Evolutionary conservation across 2,797 vertebrate genomes (phyloP).

Genomic region (Acanthurus leucopareius): DNA sequence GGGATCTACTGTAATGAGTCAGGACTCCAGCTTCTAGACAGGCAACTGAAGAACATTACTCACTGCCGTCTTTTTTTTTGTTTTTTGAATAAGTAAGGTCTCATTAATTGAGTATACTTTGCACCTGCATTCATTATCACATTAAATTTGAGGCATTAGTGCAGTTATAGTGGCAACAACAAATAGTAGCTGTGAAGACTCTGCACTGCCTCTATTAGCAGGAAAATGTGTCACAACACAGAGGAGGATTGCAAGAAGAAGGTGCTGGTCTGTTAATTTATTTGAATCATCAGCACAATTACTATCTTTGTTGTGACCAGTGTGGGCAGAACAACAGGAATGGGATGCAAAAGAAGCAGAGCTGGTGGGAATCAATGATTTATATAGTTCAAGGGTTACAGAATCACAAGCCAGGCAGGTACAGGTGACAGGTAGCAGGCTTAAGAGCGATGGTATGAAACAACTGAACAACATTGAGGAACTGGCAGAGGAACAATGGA

Average conservation of each 20-base stretch:
- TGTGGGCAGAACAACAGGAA: not conserved
- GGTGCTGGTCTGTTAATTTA: not conserved
- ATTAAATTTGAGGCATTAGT: slow-evolving; percentile 22
- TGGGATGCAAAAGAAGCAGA: not conserved
- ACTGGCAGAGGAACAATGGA: not conserved
- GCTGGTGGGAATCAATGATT: not conserved
- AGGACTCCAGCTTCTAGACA: not conserved
- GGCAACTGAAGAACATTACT: not conserved
- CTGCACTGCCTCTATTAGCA: not conserved
- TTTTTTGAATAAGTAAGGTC: not conserved
- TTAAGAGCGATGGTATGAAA: not conserved
- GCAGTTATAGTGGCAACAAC: not conserved
- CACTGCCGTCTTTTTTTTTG: not conserved
- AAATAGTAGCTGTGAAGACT: not conserved
- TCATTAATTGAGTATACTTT: not conserved
- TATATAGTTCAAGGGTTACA: not conserved
- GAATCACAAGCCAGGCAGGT: not conserved
- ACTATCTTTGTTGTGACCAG: not conserved
- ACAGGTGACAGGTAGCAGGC: not conserved
- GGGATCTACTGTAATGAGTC: slow-evolving; percentile 9
- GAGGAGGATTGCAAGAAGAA: not conserved
- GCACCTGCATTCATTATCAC: not conserved
- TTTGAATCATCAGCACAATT: not conserved
- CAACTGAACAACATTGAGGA: not conserved
- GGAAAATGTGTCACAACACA: not conserved